Evolutionary conservation across 2,113 vertebrate species (phyloP).

Genomic region (Chaetorhynchus papuensis): DNA sequence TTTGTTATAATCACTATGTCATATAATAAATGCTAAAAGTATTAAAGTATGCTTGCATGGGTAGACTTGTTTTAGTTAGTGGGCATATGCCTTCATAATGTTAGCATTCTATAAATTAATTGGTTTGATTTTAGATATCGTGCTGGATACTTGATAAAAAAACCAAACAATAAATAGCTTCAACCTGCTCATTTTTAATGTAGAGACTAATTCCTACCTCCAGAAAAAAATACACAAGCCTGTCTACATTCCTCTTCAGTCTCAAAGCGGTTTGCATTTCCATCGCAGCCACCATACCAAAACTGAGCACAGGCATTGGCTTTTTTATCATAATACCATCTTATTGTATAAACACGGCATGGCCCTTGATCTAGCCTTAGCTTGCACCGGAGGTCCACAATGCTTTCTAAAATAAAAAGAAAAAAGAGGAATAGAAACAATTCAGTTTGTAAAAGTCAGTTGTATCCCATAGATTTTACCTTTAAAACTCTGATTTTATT

Average conservation of each 20-base stretch:
- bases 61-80: neutral
- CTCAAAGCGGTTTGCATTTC: conserved; percentile 83
- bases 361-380: conserved; percentile 76
- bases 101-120: neutral
- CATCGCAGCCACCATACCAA: conserved; percentile 83
- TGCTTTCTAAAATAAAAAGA: conserved; percentile 52
- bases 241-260: conserved; percentile 79
- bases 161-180: neutral
- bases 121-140: neutral
- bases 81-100: neutral
- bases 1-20: neutral
- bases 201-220: conserved; percentile 47
- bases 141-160: neutral
- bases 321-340: conserved; percentile 83
- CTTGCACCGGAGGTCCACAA: conserved; percentile 56
- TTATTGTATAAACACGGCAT: conserved; percentile 77
- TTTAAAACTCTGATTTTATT: neutral
- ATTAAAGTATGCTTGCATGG: neutral
- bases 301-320: conserved; percentile 87
- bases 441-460: neutral
- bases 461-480: neutral
- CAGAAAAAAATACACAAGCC: conserved; percentile 68
- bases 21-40: neutral
- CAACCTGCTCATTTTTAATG: neutral
- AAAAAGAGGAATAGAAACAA: neutral